Evolutionary conservation across 2,113 vertebrate genomes (phyloP).

Genomic region (Odontesthes bonariensis): DNA sequence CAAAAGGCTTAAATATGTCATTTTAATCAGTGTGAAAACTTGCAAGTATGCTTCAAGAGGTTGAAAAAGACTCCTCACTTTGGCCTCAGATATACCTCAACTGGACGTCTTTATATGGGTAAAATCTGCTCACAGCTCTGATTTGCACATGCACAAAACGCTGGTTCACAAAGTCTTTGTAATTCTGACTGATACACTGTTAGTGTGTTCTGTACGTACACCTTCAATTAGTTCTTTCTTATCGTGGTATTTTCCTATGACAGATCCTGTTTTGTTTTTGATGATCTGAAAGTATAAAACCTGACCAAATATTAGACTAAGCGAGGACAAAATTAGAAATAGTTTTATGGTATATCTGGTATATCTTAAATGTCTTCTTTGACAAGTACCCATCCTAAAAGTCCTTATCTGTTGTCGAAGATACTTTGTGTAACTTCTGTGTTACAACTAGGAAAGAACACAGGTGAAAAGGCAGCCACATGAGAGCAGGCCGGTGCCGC

Average conservation of each 20-base stretch:
- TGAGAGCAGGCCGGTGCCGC: conserved; percentile 49
- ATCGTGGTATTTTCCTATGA: background rate
- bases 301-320: conserved; percentile 1
- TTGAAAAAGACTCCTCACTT: background rate
- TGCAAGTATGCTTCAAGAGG: too few species aligned
- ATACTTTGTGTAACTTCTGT: conserved; percentile 4
- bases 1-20: background rate
- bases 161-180: too few species aligned
- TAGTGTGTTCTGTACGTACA: background rate
- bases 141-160: too few species aligned
- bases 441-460: conserved; percentile 45
- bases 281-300: background rate
- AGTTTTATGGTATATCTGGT: background rate
- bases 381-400: conserved; percentile 3
- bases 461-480: conserved; percentile 53
- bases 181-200: background rate
- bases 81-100: background rate
- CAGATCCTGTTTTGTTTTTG: background rate
- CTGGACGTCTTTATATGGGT: background rate
- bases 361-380: conserved; percentile 18
- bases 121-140: too few species aligned
- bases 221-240: background rate
- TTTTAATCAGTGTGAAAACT: too few species aligned
- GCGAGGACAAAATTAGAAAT: conserved; percentile 7
- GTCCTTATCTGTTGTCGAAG: conserved; percentile 3